Evolutionary conservation across 2,113 vertebrate species (phyloP), one percentile per base, ranked within the genome.

Genomic region (Isichthys henryi): DNA sequence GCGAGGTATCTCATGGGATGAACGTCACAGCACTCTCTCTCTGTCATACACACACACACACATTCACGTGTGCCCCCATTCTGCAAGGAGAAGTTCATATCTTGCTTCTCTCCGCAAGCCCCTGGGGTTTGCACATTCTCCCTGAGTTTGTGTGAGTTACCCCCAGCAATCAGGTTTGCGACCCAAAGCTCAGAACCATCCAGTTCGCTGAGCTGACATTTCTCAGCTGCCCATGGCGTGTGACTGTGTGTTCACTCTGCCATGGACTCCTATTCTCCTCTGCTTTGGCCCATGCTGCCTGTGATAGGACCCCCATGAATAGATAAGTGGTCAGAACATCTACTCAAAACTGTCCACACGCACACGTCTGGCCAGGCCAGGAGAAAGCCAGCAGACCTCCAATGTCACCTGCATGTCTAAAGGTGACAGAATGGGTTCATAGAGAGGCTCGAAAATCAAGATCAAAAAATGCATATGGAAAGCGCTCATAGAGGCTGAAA

Each of bases 41-140:
- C 19, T 56, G 53, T 21, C 45, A 88, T 10, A 82, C 43, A 84
- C 88, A 50, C 66, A 77, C 66, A 80, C 70, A 88, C 45, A 88
- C 43, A 89, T 10, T n/a, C 70, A 74, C 3, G 17, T 35, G 6
- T 27, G 48, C 15, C 58, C 46, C 66, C 58, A 90, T 53, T 62
- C 88, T 89, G 90, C 48, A 50, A 11, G 56, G 21, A n/a, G n/a
- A 31, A 31, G n/a, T 70, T 70, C n/a, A 70, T 31, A 70, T 31
- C 62, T 70, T 70, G 62, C 27, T 31, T 70, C n/a, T 39, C 15
- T 80, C 17, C 0, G 0, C 3, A 8, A 31, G 62, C 17, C 5
- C 3, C 9, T 15, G 74, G 74, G 17, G 74, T 43, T 80, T 80
- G 74, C 70, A 74, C 10, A 1, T 74, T 35, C 31, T 74, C 66